Conservation (phyloP, 2,113 vertebrate genomes). For the Burhinus bistriatus region DNA sequence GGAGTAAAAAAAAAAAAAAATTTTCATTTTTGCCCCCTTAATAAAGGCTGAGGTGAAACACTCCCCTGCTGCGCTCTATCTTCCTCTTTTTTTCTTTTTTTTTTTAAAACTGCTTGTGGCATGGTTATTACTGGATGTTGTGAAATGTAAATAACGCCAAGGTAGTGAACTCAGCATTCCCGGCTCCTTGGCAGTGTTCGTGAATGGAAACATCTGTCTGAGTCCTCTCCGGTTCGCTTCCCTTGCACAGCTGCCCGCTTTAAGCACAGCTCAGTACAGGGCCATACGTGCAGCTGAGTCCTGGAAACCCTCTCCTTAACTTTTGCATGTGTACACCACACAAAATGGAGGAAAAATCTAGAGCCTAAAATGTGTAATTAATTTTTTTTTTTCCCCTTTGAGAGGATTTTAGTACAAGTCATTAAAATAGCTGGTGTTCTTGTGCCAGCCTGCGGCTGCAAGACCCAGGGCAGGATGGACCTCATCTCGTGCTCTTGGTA, state of each 20-base stretch:
- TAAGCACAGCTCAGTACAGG: rapidly evolving
- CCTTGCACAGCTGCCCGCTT: background rate
- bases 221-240: background rate
- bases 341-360: background rate
- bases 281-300: background rate
- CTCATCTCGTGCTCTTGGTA: background rate
- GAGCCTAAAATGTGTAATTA: background rate
- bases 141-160: constrained; percentile 55
- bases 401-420: background rate
- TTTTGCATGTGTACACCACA: background rate
- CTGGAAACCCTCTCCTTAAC: background rate
- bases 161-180: constrained; percentile 14
- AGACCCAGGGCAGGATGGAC: background rate
- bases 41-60: rapidly evolving
- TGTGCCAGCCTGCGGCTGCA: background rate
- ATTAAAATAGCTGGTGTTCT: background rate
- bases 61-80: rapidly evolving
- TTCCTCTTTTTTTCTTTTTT: background rate
- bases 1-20: no score
- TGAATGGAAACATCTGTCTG: constrained; percentile 58
- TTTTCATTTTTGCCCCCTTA: background rate
- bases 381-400: rapidly evolving
- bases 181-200: background rate
- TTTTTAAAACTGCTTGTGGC: background rate
- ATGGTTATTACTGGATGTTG: background rate